phyloP scores from a whole-genome alignment of 2,113 vertebrate genomes.

The Passer montanus region DNA sequence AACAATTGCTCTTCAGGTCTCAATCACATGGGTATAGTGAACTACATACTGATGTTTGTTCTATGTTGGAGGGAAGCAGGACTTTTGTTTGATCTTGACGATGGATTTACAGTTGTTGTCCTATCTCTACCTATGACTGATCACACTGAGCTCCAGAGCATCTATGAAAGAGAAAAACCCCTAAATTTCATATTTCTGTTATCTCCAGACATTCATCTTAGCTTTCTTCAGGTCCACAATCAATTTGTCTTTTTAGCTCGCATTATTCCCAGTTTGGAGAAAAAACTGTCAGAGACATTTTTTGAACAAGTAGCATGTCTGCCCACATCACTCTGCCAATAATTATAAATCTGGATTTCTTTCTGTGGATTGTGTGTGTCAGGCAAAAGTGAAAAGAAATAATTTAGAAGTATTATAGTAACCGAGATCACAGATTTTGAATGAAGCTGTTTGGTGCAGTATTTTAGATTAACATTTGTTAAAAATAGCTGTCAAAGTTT shows the following conservation, averaged over 20 bases:
- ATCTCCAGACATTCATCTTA: neutral
- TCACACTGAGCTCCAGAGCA: neutral
- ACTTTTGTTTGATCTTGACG: neutral
- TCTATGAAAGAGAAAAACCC: neutral
- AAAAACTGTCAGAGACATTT: neutral
- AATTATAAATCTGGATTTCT: neutral
- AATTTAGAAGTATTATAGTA: constrained; percentile 32
- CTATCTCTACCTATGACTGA: neutral
- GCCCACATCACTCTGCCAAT: neutral
- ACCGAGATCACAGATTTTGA: neutral
- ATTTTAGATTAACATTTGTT: constrained; percentile 39
- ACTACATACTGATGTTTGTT: neutral
- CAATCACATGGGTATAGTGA: neutral
- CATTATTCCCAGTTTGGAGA: neutral
- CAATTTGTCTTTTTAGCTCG: neutral
- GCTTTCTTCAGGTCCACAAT: neutral
- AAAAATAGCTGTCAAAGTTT: constrained; percentile 20
- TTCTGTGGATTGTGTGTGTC: neutral
- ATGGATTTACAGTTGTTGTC: neutral
- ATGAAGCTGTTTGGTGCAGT: neutral
- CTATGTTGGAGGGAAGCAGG: neutral
- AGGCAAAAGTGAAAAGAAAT: constrained; percentile 29
- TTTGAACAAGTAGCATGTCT: neutral
- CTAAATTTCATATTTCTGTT: neutral
- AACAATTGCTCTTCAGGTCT: neutral